Evolutionary conservation across 2,113 vertebrate genomes (phyloP).

Genomic region (Asarcornis scutulata): DNA sequence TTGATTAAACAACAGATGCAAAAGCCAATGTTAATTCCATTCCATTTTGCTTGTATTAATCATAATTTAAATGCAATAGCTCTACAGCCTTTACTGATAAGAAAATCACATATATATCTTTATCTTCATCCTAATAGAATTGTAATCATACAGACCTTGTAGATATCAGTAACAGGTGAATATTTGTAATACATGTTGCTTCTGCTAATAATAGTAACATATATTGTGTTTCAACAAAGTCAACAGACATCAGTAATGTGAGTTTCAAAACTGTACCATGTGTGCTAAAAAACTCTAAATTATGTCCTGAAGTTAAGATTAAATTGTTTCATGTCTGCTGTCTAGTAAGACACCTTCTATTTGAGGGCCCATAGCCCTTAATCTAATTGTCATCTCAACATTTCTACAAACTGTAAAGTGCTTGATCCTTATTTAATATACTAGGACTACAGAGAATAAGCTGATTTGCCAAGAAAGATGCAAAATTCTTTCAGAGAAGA

Average conservation of each 20-base stretch:
- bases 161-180: not conserved
- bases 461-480: not conserved
- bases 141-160: not conserved
- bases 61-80: not conserved
- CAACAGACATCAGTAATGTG: not conserved
- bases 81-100: not conserved
- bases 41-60: not conserved
- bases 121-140: not conserved
- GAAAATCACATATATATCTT: not conserved
- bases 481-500: not conserved
- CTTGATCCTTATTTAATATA: not conserved
- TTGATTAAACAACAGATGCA: not conserved
- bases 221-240: not conserved
- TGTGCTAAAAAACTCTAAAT: not conserved
- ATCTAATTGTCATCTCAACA: not conserved
- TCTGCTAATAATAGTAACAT: not conserved
- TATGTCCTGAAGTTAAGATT: not conserved
- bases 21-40: not conserved
- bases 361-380: not conserved
- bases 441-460: not conserved
- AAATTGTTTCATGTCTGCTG: not conserved
- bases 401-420: not conserved
- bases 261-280: not conserved
- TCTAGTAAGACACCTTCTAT: not conserved
- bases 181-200: not conserved